These are phyloP conservation scores for Cottus gobio DNA, from an alignment of 2,113 vertebrate genomes.

Conservation along the genomic window DNA sequence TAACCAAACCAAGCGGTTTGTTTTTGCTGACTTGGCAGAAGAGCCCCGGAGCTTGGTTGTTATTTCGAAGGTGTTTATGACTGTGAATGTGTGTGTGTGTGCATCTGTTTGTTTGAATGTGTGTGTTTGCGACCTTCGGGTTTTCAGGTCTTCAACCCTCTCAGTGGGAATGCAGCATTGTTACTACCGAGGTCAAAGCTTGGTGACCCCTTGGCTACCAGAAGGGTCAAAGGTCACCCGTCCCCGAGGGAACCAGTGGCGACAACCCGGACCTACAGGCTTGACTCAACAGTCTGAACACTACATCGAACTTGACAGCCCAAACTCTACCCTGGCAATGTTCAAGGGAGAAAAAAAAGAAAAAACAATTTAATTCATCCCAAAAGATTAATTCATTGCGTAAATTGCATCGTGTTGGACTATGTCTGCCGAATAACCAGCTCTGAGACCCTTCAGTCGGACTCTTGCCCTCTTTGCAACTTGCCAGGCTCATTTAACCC, in stretches of 20 bases:
- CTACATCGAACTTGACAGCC: conserved; percentile 53
- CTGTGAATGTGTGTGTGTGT: conserved; percentile 15
- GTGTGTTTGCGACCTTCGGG: conserved; percentile 50
- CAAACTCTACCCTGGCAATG: conserved; percentile 18
- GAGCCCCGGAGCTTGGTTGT: background rate
- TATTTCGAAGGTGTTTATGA: conserved; percentile 39
- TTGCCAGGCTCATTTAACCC: conserved; percentile 51
- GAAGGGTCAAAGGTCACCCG: conserved; percentile 62
- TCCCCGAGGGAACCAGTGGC: conserved; percentile 67
- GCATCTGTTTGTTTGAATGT: conserved; percentile 13
- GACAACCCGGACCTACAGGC: conserved; percentile 68
- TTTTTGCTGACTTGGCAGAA: conserved; percentile 53
- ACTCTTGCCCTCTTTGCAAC: conserved; percentile 36
- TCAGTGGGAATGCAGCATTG: conserved; percentile 70
- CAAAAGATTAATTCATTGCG: conserved; percentile 31
- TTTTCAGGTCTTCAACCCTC: conserved; percentile 40
- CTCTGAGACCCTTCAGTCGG: conserved; percentile 19
- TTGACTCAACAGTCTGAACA: conserved; percentile 47
- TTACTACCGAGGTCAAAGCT: conserved; percentile 70
- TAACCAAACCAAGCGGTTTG: conserved; percentile 50
- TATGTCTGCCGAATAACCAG: conserved; percentile 34
- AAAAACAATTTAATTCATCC: conserved; percentile 12
- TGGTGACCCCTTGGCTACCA: conserved; percentile 65
- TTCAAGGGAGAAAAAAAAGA: conserved; percentile 3
- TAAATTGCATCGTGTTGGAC: conserved; percentile 10